A percentile compares a stretch with the other conserved stretches of the same genome.
phyloP scores from a whole-genome alignment of 2,113 vertebrate species.

The Lethenteron reissneri region DNA sequence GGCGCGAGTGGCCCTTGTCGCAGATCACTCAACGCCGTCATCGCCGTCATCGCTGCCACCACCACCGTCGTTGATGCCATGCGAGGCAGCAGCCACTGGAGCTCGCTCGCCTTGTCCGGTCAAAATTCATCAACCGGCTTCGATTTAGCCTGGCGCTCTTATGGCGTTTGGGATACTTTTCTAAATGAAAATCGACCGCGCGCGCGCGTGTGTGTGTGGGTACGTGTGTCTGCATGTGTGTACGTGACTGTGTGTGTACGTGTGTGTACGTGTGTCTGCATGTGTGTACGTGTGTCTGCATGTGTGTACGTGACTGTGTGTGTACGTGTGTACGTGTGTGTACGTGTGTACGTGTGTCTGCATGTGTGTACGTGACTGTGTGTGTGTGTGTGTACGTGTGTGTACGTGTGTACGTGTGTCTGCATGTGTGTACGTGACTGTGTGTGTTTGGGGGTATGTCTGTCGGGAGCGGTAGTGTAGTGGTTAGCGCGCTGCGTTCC shows the following conservation, averaged over 20 bases:
- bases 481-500: too few species aligned
- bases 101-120: too few species aligned
- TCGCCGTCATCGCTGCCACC: too few species aligned
- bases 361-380: neutral
- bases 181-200: too few species aligned
- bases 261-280: neutral
- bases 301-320: neutral
- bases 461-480: too few species aligned
- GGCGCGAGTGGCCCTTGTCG: too few species aligned
- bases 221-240: neutral
- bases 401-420: neutral
- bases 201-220: neutral
- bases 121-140: too few species aligned
- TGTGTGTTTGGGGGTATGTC: neutral
- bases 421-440: neutral
- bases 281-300: neutral
- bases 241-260: neutral
- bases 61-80: too few species aligned
- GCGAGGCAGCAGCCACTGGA: too few species aligned
- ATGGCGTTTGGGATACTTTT: too few species aligned
- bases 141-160: too few species aligned
- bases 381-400: neutral
- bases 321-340: neutral
- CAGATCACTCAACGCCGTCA: too few species aligned
- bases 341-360: constrained; percentile 1